Evolutionary conservation across 2,797 vertebrate genomes (phyloP), one percentile per base, ranked within the genome.

Genomic region (Diglossa cyanea): DNA sequence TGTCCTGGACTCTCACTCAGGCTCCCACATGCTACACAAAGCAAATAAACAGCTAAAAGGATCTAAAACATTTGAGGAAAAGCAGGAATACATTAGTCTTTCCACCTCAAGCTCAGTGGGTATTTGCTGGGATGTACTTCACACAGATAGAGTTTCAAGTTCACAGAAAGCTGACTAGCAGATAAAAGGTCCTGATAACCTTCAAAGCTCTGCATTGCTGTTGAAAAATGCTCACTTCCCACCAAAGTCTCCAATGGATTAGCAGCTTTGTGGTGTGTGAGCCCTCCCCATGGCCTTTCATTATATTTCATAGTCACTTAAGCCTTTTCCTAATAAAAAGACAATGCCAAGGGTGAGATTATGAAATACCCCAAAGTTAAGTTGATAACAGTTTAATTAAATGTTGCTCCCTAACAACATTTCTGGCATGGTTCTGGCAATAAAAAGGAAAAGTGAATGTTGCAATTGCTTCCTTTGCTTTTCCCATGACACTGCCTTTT

Each of bases 381-480:
- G 53, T 53, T 96, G 95, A 96, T 97, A 96, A 94, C 26, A 0
- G 58, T 95, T 96, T 96, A 96, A 97, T 96, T 96, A 97, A 96
- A 93, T 73, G 24, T 92, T 92, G 54, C 74, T 96, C 86, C 65
- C 75, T 91, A 88, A 91, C 51, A 91, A 63, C 58, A 58, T 82
- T 81, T 83, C 68, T 91, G 81, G 68, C 54, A 72, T 30, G 68
- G 71, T 73, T 92, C 86, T 80, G 91, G 74, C 84, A 91, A 75
- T 68, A 78, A 87, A 54, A 74, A 28, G 61, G 75, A 84, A 70
- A 90, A 94, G 76, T 25, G 47, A 86, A 80, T 37, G 20, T 61
- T 77, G 47, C 77, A 93, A 89, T 71, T 92, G 75, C 93, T 93
- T 80, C 54, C 71, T 84, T 58, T 68, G 42, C 39, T 92, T 75